Conservation (phyloP, 2,113 vertebrate species). For the Ranitomeya imitator region DNA sequence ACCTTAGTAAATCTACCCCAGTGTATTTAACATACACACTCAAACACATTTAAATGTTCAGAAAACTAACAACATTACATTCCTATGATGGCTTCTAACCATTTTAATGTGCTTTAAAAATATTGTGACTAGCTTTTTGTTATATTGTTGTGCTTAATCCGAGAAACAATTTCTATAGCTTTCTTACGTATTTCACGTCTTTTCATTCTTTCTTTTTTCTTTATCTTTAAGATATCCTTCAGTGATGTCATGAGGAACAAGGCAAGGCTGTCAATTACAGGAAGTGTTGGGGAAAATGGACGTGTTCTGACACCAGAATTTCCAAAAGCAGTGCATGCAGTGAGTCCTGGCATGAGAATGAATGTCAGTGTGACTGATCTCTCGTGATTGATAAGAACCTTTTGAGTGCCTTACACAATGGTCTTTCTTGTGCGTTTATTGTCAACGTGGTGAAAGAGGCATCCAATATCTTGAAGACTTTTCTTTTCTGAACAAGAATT, state of each 20-base stretch:
- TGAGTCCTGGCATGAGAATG: constrained; percentile 97
- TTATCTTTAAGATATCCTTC: constrained; percentile 91
- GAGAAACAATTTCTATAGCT: neutral
- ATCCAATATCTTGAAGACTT: constrained; percentile 84
- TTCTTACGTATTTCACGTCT: neutral
- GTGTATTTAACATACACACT: constrained; percentile 36
- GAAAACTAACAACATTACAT: constrained; percentile 39
- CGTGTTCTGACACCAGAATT: constrained; percentile 97
- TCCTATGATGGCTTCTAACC: neutral
- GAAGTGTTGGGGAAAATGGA: constrained; percentile 98
- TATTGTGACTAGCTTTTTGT: constrained; percentile 8
- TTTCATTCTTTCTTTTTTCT: constrained; percentile 61
- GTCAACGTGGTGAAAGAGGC: constrained; percentile 83
- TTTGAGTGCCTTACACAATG: constrained; percentile 99
- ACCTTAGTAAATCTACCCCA: constrained; percentile 40
- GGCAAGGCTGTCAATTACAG: constrained; percentile 96
- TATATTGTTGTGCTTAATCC: neutral
- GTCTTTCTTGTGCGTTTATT: constrained; percentile 87
- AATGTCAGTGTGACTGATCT: constrained; percentile 99
- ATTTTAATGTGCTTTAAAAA: constrained; percentile 31
- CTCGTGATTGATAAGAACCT: constrained; percentile 95
- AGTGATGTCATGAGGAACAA: constrained; percentile 93
- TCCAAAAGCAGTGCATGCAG: constrained; percentile 97
- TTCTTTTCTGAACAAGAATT: constrained; percentile 80
- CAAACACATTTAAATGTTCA: constrained; percentile 26